Percentiles rank a stretch among this genome's conserved stretches.
Evolutionary conservation across 1,140 invertebrate species (phyloP).

Genomic region (Aplysia californica): DNA sequence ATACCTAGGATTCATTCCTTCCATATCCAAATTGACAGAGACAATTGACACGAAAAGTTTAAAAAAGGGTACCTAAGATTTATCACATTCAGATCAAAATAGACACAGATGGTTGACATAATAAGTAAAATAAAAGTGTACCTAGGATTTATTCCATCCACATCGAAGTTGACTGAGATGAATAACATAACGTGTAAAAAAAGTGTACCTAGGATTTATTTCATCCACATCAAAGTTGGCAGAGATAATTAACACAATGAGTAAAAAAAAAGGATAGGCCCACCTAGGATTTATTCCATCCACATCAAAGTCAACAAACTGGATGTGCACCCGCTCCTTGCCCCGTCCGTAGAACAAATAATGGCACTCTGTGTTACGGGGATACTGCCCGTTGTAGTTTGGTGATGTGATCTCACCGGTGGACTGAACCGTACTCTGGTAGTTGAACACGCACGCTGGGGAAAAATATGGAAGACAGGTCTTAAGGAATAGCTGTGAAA

Average conservation of each 20-base stretch:
- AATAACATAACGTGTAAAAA: no score
- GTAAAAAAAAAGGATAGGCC: no score
- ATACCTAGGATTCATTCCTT: no score
- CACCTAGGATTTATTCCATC: constrained; percentile 53
- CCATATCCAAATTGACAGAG: no score
- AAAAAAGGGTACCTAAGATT: no score
- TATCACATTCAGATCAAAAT: no score
- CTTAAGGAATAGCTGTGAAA: background rate
- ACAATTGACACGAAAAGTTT: no score
- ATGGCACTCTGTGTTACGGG: constrained; percentile 91
- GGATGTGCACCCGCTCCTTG: constrained; percentile 81
- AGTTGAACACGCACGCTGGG: constrained; percentile 70
- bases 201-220: constrained; percentile 46
- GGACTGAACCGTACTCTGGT: constrained; percentile 76
- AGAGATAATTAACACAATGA: no score
- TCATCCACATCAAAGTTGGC: no score
- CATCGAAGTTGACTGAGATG: no score
- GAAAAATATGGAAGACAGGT: constrained; percentile 18
- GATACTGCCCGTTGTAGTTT: constrained; percentile 93
- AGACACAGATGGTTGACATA: no score
- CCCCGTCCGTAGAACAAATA: constrained; percentile 90
- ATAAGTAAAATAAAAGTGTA: no score
- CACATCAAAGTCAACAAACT: constrained; percentile 48
- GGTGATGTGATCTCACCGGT: constrained; percentile 90
- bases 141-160: constrained; percentile 54